phyloP scores from a whole-genome alignment of 2,113 vertebrate species.

The Anseranas semipalmata region DNA sequence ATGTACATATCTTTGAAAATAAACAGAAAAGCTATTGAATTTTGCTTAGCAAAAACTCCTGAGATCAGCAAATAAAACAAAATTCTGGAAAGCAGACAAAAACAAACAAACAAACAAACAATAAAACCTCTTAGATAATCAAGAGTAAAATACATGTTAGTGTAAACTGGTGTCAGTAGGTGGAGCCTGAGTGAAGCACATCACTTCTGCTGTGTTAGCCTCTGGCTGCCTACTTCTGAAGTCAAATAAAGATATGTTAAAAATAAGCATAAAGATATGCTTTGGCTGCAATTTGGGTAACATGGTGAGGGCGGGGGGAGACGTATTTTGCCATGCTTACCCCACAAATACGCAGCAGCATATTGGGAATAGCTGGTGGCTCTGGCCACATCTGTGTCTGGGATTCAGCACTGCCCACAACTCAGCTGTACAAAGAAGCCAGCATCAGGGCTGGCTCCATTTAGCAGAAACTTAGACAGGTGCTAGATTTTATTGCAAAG shows the following conservation, averaged over 20 bases:
- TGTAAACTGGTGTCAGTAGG: background rate
- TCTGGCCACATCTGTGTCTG: background rate
- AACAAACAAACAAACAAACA: background rate
- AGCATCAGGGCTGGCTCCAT: background rate
- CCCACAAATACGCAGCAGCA: no score
- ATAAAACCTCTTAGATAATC: background rate
- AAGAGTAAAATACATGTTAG: background rate
- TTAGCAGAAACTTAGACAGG: background rate
- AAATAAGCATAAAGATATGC: no score
- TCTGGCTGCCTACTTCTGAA: background rate
- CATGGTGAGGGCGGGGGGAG: background rate
- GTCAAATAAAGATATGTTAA: slow-evolving; percentile 40
- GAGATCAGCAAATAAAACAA: background rate
- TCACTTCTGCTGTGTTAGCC: background rate
- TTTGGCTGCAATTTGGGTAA: background rate
- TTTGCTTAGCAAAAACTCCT: background rate
- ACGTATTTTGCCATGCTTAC: background rate
- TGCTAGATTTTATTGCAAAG: background rate
- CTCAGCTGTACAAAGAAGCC: background rate
- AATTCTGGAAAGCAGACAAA: background rate
- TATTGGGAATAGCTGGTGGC: background rate
- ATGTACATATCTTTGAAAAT: background rate
- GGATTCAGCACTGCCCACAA: background rate
- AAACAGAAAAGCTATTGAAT: background rate
- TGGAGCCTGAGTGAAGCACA: slow-evolving; percentile 13